phyloP scores from a whole-genome alignment of 2,113 vertebrate genomes.

The Xiphophorus maculatus region DNA sequence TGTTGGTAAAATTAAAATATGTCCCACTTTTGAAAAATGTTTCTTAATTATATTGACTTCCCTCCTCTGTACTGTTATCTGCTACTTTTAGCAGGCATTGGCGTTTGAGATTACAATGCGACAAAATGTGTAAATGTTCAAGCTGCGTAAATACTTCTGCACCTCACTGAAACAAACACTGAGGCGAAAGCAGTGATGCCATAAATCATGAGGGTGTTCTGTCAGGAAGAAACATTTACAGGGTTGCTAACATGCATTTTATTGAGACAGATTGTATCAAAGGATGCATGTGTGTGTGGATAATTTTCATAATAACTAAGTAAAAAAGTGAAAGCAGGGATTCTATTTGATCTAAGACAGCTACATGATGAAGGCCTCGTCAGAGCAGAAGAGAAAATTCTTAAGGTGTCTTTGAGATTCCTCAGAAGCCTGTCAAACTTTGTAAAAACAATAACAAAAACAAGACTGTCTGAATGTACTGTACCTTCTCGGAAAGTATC shows the following conservation, averaged over 20 bases:
- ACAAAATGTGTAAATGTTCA: too few relatives aligned
- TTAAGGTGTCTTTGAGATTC: constrained; percentile 23
- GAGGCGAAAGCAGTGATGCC: too few relatives aligned
- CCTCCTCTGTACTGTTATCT: too few relatives aligned
- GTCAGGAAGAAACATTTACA: not conserved
- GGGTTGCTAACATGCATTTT: not conserved
- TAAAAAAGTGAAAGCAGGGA: not conserved
- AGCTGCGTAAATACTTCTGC: too few relatives aligned
- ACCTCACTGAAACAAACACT: too few relatives aligned
- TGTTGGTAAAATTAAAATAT: too few relatives aligned
- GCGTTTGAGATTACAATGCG: too few relatives aligned
- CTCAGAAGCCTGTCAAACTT: constrained; percentile 17
- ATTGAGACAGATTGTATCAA: not conserved
- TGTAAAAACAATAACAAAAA: not conserved
- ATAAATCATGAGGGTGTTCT: not conserved
- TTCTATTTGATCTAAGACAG: not conserved
- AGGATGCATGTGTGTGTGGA: not conserved
- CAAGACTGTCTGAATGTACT: constrained; percentile 13
- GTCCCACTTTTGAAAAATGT: too few relatives aligned
- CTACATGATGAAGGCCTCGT: not conserved
- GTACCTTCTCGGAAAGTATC: constrained; percentile 12
- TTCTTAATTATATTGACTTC: too few relatives aligned
- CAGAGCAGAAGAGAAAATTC: not conserved
- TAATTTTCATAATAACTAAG: not conserved
- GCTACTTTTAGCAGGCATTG: too few relatives aligned